Evolutionary conservation across 2,113 vertebrate species (phyloP).

Genomic region (Triplophysa dalaica): DNA sequence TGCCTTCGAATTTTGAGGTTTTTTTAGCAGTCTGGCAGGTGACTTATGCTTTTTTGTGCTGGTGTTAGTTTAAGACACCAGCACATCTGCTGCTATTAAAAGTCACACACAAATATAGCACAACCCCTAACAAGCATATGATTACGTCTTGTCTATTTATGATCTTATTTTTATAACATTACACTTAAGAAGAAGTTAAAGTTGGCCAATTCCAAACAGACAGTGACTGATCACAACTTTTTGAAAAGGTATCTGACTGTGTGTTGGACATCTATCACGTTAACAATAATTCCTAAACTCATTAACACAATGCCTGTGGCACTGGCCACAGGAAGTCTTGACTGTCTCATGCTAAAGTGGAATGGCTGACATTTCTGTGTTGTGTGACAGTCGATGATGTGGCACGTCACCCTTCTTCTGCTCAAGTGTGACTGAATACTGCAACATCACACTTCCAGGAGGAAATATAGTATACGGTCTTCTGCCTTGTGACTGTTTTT

Average conservation of each 20-base stretch:
- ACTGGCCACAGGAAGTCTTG: slow-evolving; percentile 1
- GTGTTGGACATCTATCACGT: neutral
- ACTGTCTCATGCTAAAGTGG: slow-evolving; percentile 11
- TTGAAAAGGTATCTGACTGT: neutral
- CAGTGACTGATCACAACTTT: neutral
- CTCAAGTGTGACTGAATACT: neutral
- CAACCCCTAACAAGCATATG: neutral
- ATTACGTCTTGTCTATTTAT: slow-evolving; percentile 9
- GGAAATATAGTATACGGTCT: neutral
- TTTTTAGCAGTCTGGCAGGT: neutral
- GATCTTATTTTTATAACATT: neutral
- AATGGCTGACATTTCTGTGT: neutral
- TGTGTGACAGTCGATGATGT: slow-evolving; percentile 1
- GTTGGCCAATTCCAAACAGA: neutral
- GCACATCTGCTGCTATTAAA: neutral
- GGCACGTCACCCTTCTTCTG: neutral
- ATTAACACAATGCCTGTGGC: slow-evolving; percentile 1
- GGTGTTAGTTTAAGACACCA: no score
- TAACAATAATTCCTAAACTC: neutral
- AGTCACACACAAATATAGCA: neutral
- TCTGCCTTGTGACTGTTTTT: slow-evolving; percentile 1
- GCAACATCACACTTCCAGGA: neutral
- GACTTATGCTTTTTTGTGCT: neutral
- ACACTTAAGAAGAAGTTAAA: slow-evolving; percentile 3
- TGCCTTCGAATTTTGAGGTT: no score